Percentiles rank a stretch among this genome's conserved stretches.
These are phyloP conservation scores for Nephrotoma guestfalica DNA, from an alignment of 2,888 invertebrate species.

Conservation along the genomic window DNA sequence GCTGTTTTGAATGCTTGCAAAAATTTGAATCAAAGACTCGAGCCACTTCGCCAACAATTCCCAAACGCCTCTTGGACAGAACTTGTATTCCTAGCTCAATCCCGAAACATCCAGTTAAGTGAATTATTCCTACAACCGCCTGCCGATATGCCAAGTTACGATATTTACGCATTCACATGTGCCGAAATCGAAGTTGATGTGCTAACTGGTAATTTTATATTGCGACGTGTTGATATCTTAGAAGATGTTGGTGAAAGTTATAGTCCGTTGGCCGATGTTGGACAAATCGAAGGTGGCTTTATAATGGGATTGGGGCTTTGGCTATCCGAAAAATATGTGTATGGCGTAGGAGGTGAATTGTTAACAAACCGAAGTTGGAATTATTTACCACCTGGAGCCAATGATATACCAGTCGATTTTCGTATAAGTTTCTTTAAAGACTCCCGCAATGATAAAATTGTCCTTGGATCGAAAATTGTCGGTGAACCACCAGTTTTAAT, in stretches of 20 bases:
- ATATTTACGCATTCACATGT: slow-evolving; percentile 43
- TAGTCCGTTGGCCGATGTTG: slow-evolving; percentile 51
- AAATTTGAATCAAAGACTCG: slow-evolving; percentile 26
- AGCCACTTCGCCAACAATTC: slow-evolving; percentile 23
- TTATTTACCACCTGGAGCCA: slow-evolving; percentile 61
- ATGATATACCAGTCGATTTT: slow-evolving; percentile 65
- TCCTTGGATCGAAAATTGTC: slow-evolving; percentile 56
- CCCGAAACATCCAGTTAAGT: slow-evolving; percentile 19
- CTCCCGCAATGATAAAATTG: slow-evolving; percentile 46
- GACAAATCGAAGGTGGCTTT: slow-evolving; percentile 61
- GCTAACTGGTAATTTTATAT: slow-evolving; percentile 48
- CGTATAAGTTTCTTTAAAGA: slow-evolving; percentile 53
- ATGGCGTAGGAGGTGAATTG: slow-evolving; percentile 42
- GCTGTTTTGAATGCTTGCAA: slow-evolving; percentile 33
- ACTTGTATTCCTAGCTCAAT: slow-evolving; percentile 17
- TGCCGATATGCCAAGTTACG: slow-evolving; percentile 35
- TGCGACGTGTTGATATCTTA: slow-evolving; percentile 44
- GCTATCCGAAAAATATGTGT: slow-evolving; percentile 46
- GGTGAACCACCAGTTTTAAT: slow-evolving; percentile 40
- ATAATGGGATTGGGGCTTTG: slow-evolving; percentile 57
- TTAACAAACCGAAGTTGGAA: slow-evolving; percentile 68
- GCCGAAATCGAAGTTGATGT: slow-evolving; percentile 56
- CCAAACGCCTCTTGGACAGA: slow-evolving; percentile 25
- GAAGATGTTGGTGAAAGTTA: slow-evolving; percentile 53
- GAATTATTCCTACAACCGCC: slow-evolving; percentile 18